A percentile compares a stretch with the other conserved stretches of the same genome.
These are phyloP conservation scores for Eilema caniola DNA, from an alignment of 2,888 invertebrate species.

Conservation along the genomic window DNA sequence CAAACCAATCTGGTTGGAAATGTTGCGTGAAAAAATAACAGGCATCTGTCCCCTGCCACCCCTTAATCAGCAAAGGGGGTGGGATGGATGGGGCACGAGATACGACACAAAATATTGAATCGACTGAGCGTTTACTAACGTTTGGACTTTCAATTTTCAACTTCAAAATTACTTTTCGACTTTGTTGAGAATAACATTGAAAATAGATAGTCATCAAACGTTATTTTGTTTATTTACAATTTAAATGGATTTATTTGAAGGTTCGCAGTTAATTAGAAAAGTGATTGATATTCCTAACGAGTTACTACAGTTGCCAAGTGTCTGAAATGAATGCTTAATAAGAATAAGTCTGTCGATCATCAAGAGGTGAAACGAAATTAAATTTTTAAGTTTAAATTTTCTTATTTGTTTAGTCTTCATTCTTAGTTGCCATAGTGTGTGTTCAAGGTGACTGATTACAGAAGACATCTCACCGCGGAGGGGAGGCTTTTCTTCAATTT, in stretches of 20 bases:
- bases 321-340: too few species aligned
- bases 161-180: conserved; percentile 40
- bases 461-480: too few species aligned
- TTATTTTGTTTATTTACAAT: background rate
- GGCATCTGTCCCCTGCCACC: conserved; percentile 53
- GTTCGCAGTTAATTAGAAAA: background rate
- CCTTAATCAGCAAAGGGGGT: conserved; percentile 38
- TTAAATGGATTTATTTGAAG: background rate
- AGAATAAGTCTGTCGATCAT: too few species aligned
- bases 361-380: too few species aligned
- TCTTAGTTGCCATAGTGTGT: too few species aligned
- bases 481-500: too few species aligned
- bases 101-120: conserved; percentile 48
- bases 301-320: background rate
- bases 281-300: background rate
- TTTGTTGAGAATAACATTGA: conserved; percentile 32
- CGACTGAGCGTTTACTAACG: conserved; percentile 45
- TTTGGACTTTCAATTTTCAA: conserved; percentile 50
- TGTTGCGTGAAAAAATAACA: conserved; percentile 51
- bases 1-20: conserved; percentile 43
- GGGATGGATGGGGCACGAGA: conserved; percentile 25
- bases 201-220: conserved; percentile 13
- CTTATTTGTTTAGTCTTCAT: too few species aligned
- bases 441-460: too few species aligned
- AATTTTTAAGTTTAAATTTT: too few species aligned